Evolutionary conservation across 2,888 invertebrate species (phyloP).

Genomic region (Disparrhopalites patrizii): DNA sequence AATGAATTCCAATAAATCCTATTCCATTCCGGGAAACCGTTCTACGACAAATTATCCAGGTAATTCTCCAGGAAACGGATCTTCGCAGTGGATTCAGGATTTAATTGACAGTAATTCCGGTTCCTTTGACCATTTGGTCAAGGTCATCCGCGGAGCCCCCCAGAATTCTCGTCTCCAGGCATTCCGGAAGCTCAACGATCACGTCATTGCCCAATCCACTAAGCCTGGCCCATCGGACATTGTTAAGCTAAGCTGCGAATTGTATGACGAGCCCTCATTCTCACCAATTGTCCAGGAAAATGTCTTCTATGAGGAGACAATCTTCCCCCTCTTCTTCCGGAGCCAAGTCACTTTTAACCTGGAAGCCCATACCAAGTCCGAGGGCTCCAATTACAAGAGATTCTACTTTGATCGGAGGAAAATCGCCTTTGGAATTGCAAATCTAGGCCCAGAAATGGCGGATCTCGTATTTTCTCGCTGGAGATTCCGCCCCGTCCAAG

Average conservation of each 20-base stretch:
- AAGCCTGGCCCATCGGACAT: constrained; percentile 1
- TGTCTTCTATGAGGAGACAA: not conserved
- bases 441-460: not conserved
- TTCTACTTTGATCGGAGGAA: constrained; percentile 19
- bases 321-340: constrained; percentile 9
- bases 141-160: not conserved
- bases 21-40: no score
- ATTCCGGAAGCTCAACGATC: not conserved
- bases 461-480: not conserved
- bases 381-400: not conserved
- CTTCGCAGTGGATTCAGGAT: no score
- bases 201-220: not conserved
- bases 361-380: constrained; percentile 10
- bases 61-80: no score
- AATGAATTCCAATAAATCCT: no score
- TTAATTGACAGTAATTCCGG: no score
- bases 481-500: constrained; percentile 16
- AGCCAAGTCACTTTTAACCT: not conserved
- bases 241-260: constrained; percentile 2
- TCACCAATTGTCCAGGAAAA: not conserved
- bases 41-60: no score
- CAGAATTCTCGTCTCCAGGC: constrained; percentile 8
- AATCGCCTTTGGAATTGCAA: not conserved
- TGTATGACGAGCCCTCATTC: constrained; percentile 5
- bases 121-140: constrained; percentile 4